phyloP scores from a whole-genome alignment of 2,797 vertebrate genomes.

The Ibycter americanus region DNA sequence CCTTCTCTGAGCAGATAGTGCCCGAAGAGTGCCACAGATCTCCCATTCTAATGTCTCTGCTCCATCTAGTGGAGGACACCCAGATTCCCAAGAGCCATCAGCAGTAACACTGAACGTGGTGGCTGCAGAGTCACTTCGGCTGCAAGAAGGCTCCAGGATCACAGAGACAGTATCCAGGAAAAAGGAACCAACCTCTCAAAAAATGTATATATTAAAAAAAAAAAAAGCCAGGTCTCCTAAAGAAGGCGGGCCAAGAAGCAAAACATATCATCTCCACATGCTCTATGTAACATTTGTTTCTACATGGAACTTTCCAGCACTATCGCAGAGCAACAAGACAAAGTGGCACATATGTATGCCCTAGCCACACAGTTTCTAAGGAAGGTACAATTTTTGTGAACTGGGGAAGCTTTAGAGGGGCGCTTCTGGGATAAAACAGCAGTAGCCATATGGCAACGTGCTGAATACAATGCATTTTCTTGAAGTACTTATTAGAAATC shows the following conservation, averaged over 20 bases:
- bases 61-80: conserved; percentile 15
- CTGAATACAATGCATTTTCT: not conserved
- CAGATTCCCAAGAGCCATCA: not conserved
- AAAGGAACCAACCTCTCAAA: not conserved
- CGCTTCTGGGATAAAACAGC: not conserved
- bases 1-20: not conserved
- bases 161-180: not conserved
- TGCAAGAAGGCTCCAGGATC: not conserved
- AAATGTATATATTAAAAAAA: not conserved
- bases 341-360: rapidly evolving
- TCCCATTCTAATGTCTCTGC: conserved; percentile 17
- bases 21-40: not conserved
- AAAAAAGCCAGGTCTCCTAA: not conserved
- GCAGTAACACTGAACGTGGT: not conserved
- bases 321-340: not conserved
- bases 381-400: not conserved
- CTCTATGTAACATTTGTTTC: not conserved
- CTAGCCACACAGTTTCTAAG: not conserved
- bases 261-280: rapidly evolving
- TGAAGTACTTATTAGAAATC: not conserved
- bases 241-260: not conserved
- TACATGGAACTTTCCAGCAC: not conserved
- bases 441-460: not conserved
- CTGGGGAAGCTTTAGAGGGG: not conserved
- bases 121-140: not conserved